These are phyloP conservation scores for Zaprionus camerounensis DNA, from an alignment of 1,140 invertebrate species.

Conservation along the genomic window DNA sequence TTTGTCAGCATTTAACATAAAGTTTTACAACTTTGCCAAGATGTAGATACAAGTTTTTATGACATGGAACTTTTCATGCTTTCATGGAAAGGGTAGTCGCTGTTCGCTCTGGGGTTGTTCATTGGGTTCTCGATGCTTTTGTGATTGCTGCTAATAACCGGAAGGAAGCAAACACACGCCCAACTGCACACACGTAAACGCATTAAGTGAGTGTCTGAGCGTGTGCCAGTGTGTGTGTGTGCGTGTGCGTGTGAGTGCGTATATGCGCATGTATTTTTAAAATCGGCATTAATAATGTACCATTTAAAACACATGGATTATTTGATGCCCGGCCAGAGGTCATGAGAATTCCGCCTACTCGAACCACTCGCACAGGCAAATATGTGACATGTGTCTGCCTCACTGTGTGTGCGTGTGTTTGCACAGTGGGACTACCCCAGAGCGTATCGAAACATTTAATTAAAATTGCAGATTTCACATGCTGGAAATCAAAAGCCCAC, in stretches of 20 bases:
- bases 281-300: constrained; percentile 59
- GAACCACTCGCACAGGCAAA: not conserved
- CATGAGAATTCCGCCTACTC: constrained; percentile 43
- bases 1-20: constrained; percentile 6
- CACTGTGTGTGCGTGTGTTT: not conserved
- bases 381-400: not conserved
- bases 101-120: not conserved
- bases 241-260: not conserved
- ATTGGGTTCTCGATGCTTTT: constrained; percentile 8
- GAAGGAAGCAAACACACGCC: constrained; percentile 43
- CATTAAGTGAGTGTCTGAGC: constrained; percentile 14
- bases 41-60: constrained; percentile 4
- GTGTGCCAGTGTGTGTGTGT: not conserved
- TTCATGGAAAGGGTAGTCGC: not conserved
- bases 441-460: constrained; percentile 60
- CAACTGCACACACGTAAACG: constrained; percentile 46
- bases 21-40: constrained; percentile 7
- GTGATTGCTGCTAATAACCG: constrained; percentile 47
- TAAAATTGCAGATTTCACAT: constrained; percentile 68
- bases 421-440: not conserved
- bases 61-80: not conserved
- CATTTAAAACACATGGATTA: constrained; percentile 59
- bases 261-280: constrained; percentile 37
- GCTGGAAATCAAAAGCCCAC: constrained; percentile 58
- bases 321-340: constrained; percentile 63